Percentiles rank a stretch among this genome's conserved stretches.
Evolutionary conservation across 2,888 invertebrate genomes (phyloP).

Genomic region (Acrobeloides nanus): DNA sequence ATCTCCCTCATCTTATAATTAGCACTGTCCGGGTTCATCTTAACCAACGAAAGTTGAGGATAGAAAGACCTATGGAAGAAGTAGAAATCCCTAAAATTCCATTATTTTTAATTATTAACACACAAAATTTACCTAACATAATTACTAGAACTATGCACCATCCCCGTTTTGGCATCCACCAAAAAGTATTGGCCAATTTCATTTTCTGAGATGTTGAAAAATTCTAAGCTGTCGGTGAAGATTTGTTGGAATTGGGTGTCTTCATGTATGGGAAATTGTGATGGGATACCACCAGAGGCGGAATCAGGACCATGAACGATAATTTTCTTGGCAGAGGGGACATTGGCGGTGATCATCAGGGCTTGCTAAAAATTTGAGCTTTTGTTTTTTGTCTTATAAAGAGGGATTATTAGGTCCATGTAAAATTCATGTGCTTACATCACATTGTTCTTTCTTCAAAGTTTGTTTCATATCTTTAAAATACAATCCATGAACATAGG

Average conservation of each 20-base stretch:
- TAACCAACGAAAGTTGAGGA: constrained; percentile 85
- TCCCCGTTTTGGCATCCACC: constrained; percentile 95
- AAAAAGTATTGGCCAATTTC: constrained; percentile 82
- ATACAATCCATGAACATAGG: constrained; percentile 96
- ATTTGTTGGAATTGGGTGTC: constrained; percentile 60
- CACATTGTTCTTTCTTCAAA: constrained; percentile 93
- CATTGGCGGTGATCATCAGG: constrained; percentile 90
- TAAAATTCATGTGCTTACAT: constrained; percentile 61
- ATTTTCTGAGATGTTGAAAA: constrained; percentile 83
- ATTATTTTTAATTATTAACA: background rate
- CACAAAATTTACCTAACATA: constrained; percentile 64
- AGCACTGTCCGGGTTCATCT: constrained; percentile 85
- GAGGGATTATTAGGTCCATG: background rate
- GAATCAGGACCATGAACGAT: constrained; percentile 58
- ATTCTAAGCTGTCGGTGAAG: constrained; percentile 86
- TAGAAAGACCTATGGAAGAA: constrained; percentile 94
- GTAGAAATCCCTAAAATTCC: constrained; percentile 77
- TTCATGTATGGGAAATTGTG: constrained; percentile 89
- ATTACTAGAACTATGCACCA: constrained; percentile 87
- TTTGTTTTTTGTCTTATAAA: background rate
- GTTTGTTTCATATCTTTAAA: constrained; percentile 99
- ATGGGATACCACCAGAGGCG: constrained; percentile 87
- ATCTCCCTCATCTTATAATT: constrained; percentile 66
- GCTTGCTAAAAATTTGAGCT: constrained; percentile 62
- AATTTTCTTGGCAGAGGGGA: constrained; percentile 94